Base-by-base conservation (phyloP, 1,140 invertebrate genomes). In the Diorhabda sublineata region DNA sequence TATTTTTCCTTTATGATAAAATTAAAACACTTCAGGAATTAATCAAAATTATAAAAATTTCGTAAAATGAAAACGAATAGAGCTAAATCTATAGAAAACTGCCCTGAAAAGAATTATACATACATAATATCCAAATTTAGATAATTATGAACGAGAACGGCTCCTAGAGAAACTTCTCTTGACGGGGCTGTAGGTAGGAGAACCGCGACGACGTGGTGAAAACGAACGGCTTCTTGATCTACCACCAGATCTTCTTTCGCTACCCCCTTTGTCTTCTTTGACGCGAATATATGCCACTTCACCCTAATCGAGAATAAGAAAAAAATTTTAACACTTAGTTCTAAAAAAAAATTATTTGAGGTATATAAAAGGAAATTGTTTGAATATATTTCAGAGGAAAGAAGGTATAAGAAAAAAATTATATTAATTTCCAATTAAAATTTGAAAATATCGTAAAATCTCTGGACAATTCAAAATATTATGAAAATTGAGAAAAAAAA, bases 231-330 rank as follows among this genome's bases (percentile, higher is more conserved):
- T 93, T 76, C 93, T 88, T 57, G 87, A 89, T 83, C 88, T 87
- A 75, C 87, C 86, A 44, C 87, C 85, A 6, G 89, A 85, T 66
- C 87, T 84, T 6, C 90, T 84, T 61, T 89, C 88, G 73, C 88
- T 86, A 69, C 90, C 89, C 9, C 90, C 89, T 76, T 92, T 91
- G 82, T 98, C 96, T 84, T 98, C 96, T 79, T 95, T 95, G 11
- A 98, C 95, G 63, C 96, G 86, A 74, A 98, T 96, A 81, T 98
- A 98, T 6, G 95, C 89, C 58, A 95, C 93, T 83, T 98, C 97
- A 69, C 96, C 96, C 95, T 98, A 77, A 45, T 26, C 1, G 26
- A 26, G 26, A 26, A 26, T 26, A 26, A 26, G 26, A 26, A 26
- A 26, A 26, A 26, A 26, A 26, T 26, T 0, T 0, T 26, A 26